These are phyloP conservation scores for Peromyscus aztecus DNA, from an alignment of 2,797 vertebrate species.

Conservation along the genomic window DNA sequence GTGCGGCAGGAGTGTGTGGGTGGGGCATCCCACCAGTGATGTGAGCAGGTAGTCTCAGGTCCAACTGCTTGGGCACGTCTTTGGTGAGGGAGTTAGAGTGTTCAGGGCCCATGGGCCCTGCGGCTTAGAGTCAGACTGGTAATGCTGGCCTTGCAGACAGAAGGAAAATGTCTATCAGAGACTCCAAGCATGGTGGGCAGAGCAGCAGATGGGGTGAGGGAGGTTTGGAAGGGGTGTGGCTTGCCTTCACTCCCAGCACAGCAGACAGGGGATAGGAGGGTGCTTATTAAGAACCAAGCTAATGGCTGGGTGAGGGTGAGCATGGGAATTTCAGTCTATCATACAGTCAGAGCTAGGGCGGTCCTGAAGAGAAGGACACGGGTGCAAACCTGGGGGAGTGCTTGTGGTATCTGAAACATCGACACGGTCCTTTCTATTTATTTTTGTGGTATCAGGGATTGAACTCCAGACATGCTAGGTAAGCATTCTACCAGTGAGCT, in stretches of 20 bases:
- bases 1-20: background rate
- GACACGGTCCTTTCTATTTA: rapidly evolving
- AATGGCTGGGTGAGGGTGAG: background rate
- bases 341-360: rapidly evolving
- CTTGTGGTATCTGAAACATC: rapidly evolving
- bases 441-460: background rate
- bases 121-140: background rate
- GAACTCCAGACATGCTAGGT: background rate
- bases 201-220: background rate
- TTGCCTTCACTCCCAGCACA: too few species aligned
- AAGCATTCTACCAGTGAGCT: background rate
- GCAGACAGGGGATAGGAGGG: background rate
- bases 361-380: rapidly evolving
- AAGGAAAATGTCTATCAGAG: slow-evolving; percentile 12
- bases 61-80: slow-evolving; percentile 15
- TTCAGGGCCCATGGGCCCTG: background rate
- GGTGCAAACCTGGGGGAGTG: rapidly evolving
- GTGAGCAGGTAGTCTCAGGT: slow-evolving; percentile 42
- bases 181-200: background rate
- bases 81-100: background rate
- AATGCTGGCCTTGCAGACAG: background rate
- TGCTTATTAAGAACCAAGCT: background rate
- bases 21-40: background rate
- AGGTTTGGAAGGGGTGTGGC: background rate
- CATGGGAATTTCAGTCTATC: rapidly evolving